These are phyloP conservation scores for Pardalotus punctatus DNA, from an alignment of 2,113 vertebrate species.

Conservation along the genomic window DNA sequence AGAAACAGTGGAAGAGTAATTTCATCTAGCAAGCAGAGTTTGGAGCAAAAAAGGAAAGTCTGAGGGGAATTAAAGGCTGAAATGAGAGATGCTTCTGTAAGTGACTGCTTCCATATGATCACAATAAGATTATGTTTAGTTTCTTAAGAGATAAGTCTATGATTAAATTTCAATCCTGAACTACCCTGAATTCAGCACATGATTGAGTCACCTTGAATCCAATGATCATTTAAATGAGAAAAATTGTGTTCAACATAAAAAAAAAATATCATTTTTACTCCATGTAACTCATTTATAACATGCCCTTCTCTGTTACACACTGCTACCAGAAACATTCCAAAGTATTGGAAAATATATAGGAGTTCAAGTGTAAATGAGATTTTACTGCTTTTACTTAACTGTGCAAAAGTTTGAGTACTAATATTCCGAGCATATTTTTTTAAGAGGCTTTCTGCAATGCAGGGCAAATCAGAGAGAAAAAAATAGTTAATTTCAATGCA, in stretches of 20 bases:
- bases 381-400: not conserved
- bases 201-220: conserved; percentile 9
- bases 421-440: not conserved
- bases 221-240: conserved; percentile 19
- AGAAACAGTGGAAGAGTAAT: not conserved
- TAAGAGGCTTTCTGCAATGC: not conserved
- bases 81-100: not conserved
- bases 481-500: not conserved
- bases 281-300: not conserved
- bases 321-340: not conserved
- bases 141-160: not conserved
- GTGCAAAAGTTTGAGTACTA: not conserved
- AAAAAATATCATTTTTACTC: not conserved
- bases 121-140: not conserved
- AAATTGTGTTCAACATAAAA: not conserved
- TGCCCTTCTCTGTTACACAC: not conserved
- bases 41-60: not conserved
- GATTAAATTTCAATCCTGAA: conserved; percentile 26
- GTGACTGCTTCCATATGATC: not conserved
- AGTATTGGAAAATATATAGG: not conserved
- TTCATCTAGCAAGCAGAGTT: not conserved
- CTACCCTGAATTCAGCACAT: not conserved
- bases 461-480: not conserved
- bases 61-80: not conserved
- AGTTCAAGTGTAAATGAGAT: not conserved